Evolutionary conservation across 64 coral and sea anemone species (phyloP).

Genomic region (Catalaphyllia jardinei): DNA sequence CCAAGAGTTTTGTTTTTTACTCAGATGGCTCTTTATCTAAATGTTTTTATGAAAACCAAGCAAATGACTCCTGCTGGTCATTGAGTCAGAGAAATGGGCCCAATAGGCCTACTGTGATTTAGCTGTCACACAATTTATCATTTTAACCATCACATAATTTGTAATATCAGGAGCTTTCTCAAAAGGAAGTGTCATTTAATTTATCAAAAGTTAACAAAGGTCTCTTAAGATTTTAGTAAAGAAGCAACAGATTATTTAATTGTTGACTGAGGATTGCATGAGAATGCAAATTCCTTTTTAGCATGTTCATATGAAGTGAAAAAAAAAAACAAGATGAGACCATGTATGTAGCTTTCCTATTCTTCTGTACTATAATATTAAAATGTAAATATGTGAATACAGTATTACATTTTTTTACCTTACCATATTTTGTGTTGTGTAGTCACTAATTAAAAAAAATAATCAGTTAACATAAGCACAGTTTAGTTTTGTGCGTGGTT

Average conservation of each 20-base stretch:
- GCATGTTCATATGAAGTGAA: too few relatives aligned
- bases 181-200: not conserved
- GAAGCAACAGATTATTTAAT: too few relatives aligned
- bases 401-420: not conserved
- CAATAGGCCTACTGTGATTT: not conserved
- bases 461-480: too few relatives aligned
- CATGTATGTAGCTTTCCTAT: too few relatives aligned
- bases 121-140: not conserved
- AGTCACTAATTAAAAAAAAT: too few relatives aligned
- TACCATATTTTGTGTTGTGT: not conserved
- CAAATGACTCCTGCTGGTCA: conserved; percentile 11
- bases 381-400: not conserved
- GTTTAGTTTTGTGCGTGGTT: too few relatives aligned
- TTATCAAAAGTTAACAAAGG: not conserved
- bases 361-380: not conserved
- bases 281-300: too few relatives aligned
- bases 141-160: too few relatives aligned
- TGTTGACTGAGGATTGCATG: too few relatives aligned
- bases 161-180: too few relatives aligned
- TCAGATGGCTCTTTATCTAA: not conserved
- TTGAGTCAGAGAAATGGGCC: not conserved
- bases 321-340: too few relatives aligned
- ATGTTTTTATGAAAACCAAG: not conserved
- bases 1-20: not conserved
- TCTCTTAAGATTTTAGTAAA: too few relatives aligned